A percentile compares a stretch with the other conserved stretches of the same genome.
Conservation (phyloP, 2,113 vertebrate genomes). For the Tricholaema leucomelas region DNA sequence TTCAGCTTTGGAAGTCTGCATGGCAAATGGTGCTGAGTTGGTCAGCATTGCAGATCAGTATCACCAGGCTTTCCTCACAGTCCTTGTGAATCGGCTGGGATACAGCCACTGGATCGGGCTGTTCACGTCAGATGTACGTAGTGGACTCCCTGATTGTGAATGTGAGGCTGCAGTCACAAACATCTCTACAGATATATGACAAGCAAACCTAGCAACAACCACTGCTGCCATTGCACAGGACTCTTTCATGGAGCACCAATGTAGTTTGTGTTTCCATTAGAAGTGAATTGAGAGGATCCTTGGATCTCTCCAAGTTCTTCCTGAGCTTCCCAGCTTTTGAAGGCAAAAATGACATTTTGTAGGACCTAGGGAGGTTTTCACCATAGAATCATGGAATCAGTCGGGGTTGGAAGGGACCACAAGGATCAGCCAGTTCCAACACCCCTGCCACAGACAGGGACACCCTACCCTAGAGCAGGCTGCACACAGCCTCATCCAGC, state of each 20-base stretch:
- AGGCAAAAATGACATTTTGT: not conserved
- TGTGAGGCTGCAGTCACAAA: not conserved
- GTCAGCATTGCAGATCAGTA: conserved; percentile 89
- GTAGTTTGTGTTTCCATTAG: not conserved
- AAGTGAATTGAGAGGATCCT: not conserved
- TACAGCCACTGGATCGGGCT: conserved; percentile 91
- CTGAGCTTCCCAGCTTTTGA: not conserved
- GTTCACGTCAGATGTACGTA: conserved; percentile 86
- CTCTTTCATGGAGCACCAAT: too few relatives aligned
- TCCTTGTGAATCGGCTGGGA: conserved; percentile 85
- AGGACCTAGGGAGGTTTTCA: not conserved
- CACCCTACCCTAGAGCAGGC: too few relatives aligned
- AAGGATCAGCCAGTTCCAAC: too few relatives aligned
- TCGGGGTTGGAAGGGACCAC: too few relatives aligned
- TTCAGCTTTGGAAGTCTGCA: conserved; percentile 83
- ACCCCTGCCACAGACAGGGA: too few relatives aligned
- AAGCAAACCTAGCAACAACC: too few relatives aligned
- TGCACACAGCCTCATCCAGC: too few relatives aligned
- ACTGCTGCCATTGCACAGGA: too few relatives aligned
- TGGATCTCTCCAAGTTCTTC: not conserved
- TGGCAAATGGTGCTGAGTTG: conserved; percentile 78
- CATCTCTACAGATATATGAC: too few relatives aligned
- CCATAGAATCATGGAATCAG: too few relatives aligned
- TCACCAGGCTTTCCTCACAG: conserved; percentile 92
- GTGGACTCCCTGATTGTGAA: not conserved